Evolutionary conservation across 2,113 vertebrate species (phyloP).

Genomic region (Brachionichthys hirsutus): DNA sequence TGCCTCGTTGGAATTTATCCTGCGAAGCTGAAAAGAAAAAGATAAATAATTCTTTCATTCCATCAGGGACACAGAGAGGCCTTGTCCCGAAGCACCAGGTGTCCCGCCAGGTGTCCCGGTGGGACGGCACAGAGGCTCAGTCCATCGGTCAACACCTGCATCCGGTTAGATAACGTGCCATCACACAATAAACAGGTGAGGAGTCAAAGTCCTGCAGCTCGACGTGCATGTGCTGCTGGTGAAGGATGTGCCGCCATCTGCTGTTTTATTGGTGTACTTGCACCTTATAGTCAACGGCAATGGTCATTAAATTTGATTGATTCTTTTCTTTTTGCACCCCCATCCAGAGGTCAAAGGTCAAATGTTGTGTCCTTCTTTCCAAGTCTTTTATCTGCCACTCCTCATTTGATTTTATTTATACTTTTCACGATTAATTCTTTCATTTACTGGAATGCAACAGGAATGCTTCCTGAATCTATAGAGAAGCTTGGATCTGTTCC

Average conservation of each 20-base stretch:
- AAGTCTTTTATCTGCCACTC: background rate
- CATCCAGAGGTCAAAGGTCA: too few relatives aligned
- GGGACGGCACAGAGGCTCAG: constrained; percentile 21
- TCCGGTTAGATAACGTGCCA: constrained; percentile 38
- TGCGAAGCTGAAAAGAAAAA: too few relatives aligned
- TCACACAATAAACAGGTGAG: constrained; percentile 35
- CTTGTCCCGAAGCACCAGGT: constrained; percentile 58
- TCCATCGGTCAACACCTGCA: constrained; percentile 33
- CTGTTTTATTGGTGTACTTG: constrained; percentile 25
- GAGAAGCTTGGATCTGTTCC: background rate
- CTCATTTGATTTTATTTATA: too few relatives aligned
- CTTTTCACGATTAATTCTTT: too few relatives aligned
- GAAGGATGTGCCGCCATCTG: constrained; percentile 38
- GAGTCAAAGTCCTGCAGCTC: background rate
- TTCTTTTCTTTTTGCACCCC: background rate
- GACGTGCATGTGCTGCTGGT: background rate
- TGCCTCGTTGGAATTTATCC: too few relatives aligned
- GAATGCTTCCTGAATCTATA: background rate
- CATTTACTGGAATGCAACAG: too few relatives aligned
- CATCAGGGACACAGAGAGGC: constrained; percentile 51
- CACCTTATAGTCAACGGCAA: background rate
- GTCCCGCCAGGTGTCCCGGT: constrained; percentile 39
- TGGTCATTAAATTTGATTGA: background rate
- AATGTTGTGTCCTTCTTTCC: too few relatives aligned
- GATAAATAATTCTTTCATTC: background rate